These are phyloP conservation scores for Steinernema feltiae DNA, from an alignment of 1,140 invertebrate species.

Conservation along the genomic window DNA sequence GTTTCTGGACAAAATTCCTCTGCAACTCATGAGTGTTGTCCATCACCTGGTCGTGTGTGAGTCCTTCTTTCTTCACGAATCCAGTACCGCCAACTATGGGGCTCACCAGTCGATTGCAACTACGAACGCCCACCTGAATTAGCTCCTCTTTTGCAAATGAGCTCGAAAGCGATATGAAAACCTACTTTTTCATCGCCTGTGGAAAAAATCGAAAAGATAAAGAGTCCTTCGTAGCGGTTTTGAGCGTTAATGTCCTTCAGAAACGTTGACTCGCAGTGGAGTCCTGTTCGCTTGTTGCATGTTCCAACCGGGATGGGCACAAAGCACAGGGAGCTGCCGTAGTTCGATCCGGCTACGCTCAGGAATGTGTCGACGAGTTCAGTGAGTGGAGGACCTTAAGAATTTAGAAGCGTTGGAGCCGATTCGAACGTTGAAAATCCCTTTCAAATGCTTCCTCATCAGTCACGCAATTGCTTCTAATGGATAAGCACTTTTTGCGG, in stretches of 20 bases:
- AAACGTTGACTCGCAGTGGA: constrained; percentile 38
- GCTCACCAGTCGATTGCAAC: constrained; percentile 33
- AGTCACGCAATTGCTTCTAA: no score
- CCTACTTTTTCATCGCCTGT: constrained; percentile 34
- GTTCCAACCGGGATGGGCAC: constrained; percentile 34
- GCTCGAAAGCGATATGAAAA: background rate
- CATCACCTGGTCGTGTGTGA: constrained; percentile 37
- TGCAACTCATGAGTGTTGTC: background rate
- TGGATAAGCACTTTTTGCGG: no score
- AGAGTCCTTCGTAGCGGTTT: constrained; percentile 29
- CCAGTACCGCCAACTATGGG: constrained; percentile 37
- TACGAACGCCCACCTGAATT: constrained; percentile 31
- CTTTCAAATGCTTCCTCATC: no score
- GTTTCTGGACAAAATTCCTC: background rate
- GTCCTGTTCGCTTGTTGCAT: constrained; percentile 34
- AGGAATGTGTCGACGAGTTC: constrained; percentile 41
- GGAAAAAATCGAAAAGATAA: constrained; percentile 36
- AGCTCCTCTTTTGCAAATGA: background rate
- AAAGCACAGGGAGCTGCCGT: constrained; percentile 35
- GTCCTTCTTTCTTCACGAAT: constrained; percentile 39
- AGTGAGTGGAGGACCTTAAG: constrained; percentile 27
- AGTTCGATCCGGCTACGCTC: constrained; percentile 35
- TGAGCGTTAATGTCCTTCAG: constrained; percentile 36
- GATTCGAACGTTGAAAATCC: no score
- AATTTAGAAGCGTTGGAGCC: background rate